Base-by-base conservation (phyloP, 2,113 vertebrate genomes). In the Lamprologus ornatipinnis region DNA sequence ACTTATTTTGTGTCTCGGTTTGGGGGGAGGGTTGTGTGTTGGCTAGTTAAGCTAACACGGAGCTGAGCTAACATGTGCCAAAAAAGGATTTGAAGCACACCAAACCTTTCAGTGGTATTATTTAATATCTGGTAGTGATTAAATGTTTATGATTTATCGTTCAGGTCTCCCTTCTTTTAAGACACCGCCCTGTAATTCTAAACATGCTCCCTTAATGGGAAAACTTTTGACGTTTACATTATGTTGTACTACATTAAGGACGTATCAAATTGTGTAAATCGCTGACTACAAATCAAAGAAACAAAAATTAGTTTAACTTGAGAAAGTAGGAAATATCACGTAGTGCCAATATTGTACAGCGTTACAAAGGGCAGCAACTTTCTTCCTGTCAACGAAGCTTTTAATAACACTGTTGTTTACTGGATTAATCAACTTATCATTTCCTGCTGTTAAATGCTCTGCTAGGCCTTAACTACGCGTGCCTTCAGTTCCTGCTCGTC, bases 31-130 rank as follows among this genome's bases (percentile, higher is more conserved):
- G 1, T 11, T 31, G 21, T 49, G 33, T 85, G 21, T 60, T 80
- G 78, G 86, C 89, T 78, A 75, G 84, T 51, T 79, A 21, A 51
- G 90, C 92, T 91, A 92, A 87, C 65, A 35, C 6, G 13, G 21
- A 87, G 81, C 75, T 49, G 6, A 17, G 11, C 49, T 58, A 60
- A 75, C 84, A 80, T 65, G 75, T 85, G 75, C 23, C n/a, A 58
- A 47, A 47, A 75, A 49, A 75, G 6, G 70, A 47, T 47, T 31
- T 75, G 42, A 23, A 21, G 12, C 15, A 49, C 42, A 47, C 6
- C 6, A 81, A 42, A 40, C 6, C 21, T 26, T 40, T 23, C 33
- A 81, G 79, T 40, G 5, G 33, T 31, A 2, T 12, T 49, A 19
- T 49, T 75, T 49, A 28, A 19, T 49, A 5, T 7, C 45, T 2